Conservation (phyloP, 2,797 vertebrate genomes). For the Fundulus diaphanus region DNA sequence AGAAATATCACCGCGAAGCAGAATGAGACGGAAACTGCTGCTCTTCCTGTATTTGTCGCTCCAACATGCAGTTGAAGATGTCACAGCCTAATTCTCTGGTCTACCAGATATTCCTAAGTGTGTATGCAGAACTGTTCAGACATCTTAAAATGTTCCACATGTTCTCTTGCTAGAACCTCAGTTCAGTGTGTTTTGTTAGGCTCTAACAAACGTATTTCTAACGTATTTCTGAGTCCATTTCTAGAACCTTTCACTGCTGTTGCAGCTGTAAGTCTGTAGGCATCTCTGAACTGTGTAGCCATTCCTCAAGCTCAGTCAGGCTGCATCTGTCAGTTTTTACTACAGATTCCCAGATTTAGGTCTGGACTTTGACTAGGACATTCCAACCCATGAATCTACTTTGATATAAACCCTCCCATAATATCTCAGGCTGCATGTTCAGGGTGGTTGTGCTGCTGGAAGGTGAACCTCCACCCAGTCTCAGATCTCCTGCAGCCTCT, state of each 20-base stretch:
- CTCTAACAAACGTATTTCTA: not conserved
- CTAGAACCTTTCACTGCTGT: not conserved
- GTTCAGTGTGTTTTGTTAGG: not conserved
- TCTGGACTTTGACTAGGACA: not conserved
- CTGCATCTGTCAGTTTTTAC: not conserved
- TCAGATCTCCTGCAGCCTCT: no score
- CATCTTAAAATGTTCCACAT: not conserved
- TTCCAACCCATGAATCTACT: not conserved
- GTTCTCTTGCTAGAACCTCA: not conserved
- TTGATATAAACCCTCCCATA: no score
- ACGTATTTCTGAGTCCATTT: not conserved
- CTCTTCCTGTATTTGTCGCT: not conserved
- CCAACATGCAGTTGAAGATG: no score
- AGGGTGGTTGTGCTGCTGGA: no score
- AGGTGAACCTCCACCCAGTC: no score
- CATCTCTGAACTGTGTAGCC: not conserved
- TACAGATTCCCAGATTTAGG: not conserved
- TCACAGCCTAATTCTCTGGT: not conserved
- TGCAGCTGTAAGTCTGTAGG: no score
- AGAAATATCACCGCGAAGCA: slow-evolving; percentile 37
- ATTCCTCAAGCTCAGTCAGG: no score
- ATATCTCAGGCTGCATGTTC: no score
- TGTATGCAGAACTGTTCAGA: not conserved
- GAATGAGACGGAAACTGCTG: slow-evolving; percentile 27
- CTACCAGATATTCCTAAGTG: not conserved